Conservation (phyloP, 2,797 vertebrate species). For the Fistularia commersonii region DNA sequence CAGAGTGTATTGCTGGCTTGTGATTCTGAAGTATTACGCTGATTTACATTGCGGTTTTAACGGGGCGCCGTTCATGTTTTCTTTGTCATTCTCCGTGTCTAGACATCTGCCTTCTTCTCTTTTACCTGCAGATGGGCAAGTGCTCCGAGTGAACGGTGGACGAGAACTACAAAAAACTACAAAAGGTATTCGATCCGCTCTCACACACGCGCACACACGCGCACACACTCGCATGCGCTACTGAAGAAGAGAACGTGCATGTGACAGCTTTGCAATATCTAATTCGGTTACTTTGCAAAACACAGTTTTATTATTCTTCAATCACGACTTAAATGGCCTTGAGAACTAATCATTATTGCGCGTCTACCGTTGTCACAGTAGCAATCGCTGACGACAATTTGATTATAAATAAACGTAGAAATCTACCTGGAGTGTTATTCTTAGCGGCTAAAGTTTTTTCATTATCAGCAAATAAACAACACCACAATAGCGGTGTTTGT, state of each 20-base stretch:
- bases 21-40: slow-evolving; percentile 42
- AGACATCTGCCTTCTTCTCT: slow-evolving; percentile 40
- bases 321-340: too few species aligned
- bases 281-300: too few species aligned
- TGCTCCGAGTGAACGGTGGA: slow-evolving; percentile 26
- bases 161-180: slow-evolving; percentile 4
- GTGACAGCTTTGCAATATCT: too few species aligned
- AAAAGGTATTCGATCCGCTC: slow-evolving; percentile 5
- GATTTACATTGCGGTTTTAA: slow-evolving; percentile 38
- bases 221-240: slow-evolving; percentile 1
- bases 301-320: too few species aligned
- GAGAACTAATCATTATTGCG: too few species aligned
- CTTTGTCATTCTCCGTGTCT: neutral
- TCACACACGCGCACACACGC: neutral
- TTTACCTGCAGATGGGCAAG: neutral
- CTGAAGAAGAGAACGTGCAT: neutral
- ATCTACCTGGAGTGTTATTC: neutral
- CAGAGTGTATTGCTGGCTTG: slow-evolving; percentile 35
- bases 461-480: slow-evolving; percentile 8
- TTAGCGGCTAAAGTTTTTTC: neutral
- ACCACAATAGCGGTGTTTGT: slow-evolving; percentile 4
- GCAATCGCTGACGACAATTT: neutral
- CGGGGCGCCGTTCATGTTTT: slow-evolving; percentile 16
- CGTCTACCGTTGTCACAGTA: too few species aligned
- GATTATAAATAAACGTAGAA: slow-evolving; percentile 14